Conservation (phyloP, 2,888 invertebrate species). For the Sphaeridia pumilis region DNA sequence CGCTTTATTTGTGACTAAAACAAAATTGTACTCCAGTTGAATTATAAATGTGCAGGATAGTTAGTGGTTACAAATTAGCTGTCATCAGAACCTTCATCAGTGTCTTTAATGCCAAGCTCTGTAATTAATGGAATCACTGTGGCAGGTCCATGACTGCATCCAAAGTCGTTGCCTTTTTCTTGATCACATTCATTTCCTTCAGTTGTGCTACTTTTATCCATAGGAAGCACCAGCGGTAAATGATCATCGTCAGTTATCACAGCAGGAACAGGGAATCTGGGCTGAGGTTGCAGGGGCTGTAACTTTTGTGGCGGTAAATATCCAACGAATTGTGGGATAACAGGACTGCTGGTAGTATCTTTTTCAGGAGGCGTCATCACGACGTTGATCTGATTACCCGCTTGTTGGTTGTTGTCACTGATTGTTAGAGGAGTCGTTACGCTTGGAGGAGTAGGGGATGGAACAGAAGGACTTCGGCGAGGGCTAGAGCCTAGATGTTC, state of each 20-base stretch:
- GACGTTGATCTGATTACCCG: slow-evolving; percentile 10
- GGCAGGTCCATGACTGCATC: slow-evolving; percentile 24
- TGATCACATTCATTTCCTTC: slow-evolving; percentile 13
- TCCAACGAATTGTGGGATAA: slow-evolving; percentile 12
- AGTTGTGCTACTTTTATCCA: too few relatives aligned
- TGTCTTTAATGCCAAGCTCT: slow-evolving; percentile 34
- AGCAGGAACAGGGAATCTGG: slow-evolving; percentile 5
- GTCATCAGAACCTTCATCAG: slow-evolving; percentile 10
- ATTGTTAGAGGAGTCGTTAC: slow-evolving; percentile 8
- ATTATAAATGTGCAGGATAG: too few relatives aligned
- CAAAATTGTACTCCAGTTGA: too few relatives aligned
- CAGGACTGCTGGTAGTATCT: neutral
- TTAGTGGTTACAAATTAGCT: too few relatives aligned
- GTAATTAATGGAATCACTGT: slow-evolving; percentile 36
- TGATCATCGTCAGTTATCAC: slow-evolving; percentile 16
- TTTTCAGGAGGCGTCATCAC: neutral
- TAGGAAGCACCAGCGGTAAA: slow-evolving; percentile 26
- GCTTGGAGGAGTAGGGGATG: slow-evolving; percentile 6
- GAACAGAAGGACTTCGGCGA: slow-evolving; percentile 7
- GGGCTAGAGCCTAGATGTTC: slow-evolving; percentile 9
- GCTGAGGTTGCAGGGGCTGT: slow-evolving; percentile 14
- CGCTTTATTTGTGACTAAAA: too few relatives aligned
- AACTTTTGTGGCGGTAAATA: slow-evolving; percentile 7
- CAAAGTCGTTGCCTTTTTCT: slow-evolving; percentile 20
- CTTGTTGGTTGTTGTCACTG: slow-evolving; percentile 17